These are phyloP conservation scores for Brachyptera risi DNA, from an alignment of 2,888 invertebrate genomes.

Conservation along the genomic window DNA sequence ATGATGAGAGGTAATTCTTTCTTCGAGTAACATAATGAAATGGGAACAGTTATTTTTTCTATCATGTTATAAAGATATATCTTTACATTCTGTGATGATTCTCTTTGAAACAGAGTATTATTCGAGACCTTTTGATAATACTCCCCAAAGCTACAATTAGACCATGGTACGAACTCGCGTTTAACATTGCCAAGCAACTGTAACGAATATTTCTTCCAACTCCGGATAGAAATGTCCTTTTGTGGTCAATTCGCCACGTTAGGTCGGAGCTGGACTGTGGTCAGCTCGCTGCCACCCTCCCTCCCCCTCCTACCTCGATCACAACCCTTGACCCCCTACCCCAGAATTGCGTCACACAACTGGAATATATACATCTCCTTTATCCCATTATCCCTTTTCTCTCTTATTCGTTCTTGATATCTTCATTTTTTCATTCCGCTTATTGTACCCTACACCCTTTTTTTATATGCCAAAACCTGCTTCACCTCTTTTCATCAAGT, in stretches of 20 bases:
- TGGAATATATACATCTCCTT: background rate
- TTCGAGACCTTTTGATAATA: background rate
- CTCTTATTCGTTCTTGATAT: background rate
- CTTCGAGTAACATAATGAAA: background rate
- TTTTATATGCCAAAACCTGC: slow-evolving; percentile 3
- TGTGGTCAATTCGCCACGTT: slow-evolving; percentile 12
- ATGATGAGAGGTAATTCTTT: background rate
- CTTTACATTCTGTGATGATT: too few relatives aligned
- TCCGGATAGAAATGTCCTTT: slow-evolving; percentile 14
- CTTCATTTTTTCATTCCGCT: slow-evolving; percentile 6
- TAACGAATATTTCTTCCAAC: background rate
- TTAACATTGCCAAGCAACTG: background rate
- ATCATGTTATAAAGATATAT: too few relatives aligned
- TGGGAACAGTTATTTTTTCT: slow-evolving; percentile 2
- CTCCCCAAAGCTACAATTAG: slow-evolving; percentile 8
- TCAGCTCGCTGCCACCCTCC: background rate
- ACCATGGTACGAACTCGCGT: background rate
- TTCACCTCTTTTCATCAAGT: background rate
- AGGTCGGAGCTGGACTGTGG: background rate
- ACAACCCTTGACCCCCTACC: background rate
- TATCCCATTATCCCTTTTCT: background rate
- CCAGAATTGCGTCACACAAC: slow-evolving; percentile 2
- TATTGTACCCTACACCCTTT: slow-evolving; percentile 18
- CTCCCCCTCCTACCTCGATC: background rate
- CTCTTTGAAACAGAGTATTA: too few relatives aligned